These are phyloP conservation scores for Tortricodes alternella DNA, from an alignment of 2,888 invertebrate genomes.

Conservation along the genomic window DNA sequence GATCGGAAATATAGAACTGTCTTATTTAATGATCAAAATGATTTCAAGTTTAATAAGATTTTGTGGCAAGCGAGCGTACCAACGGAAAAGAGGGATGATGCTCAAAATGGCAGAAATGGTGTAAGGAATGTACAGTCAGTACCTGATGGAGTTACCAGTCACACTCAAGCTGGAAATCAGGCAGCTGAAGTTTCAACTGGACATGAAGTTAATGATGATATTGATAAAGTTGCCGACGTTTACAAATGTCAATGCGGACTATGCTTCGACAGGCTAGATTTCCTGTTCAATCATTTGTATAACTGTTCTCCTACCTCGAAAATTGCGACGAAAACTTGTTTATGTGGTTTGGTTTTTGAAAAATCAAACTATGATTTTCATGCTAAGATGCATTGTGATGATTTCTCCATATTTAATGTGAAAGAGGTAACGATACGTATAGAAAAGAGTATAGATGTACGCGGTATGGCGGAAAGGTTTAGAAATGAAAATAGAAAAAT, in stretches of 20 bases:
- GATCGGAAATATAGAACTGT: neutral
- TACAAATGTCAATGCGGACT: constrained; percentile 12
- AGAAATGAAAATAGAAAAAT: neutral
- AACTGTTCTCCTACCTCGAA: neutral
- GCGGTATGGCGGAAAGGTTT: neutral
- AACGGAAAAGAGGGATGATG: neutral
- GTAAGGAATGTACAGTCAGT: neutral
- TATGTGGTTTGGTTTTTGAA: constrained; percentile 14
- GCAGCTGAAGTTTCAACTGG: neutral
- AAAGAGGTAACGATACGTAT: neutral
- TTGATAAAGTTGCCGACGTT: neutral
- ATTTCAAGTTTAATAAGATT: neutral
- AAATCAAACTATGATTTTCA: constrained; percentile 2
- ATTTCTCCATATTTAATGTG: neutral
- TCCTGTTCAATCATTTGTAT: neutral
- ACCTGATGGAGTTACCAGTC: neutral
- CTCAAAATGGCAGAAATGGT: neutral
- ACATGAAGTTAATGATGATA: neutral
- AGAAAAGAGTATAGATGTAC: neutral
- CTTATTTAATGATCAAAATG: neutral
- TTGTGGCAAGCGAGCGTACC: neutral
- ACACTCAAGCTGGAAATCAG: neutral
- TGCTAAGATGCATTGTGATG: neutral
- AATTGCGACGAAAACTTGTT: neutral
- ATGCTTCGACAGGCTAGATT: constrained; percentile 1